These are phyloP conservation scores for Mus caroli DNA, from an alignment of 2,797 vertebrate species.

Conservation along the genomic window DNA sequence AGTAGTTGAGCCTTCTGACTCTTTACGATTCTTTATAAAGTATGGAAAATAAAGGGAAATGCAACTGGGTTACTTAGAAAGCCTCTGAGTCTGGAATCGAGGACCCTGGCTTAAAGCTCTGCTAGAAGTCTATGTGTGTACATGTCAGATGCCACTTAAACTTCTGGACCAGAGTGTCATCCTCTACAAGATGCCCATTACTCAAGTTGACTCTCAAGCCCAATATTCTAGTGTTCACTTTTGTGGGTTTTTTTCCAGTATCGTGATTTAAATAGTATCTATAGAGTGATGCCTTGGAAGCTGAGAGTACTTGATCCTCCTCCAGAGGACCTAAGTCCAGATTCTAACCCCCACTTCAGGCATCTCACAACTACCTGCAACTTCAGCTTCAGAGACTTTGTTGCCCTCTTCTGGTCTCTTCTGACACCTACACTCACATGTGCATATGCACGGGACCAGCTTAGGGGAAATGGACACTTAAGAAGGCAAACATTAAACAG, in stretches of 20 bases:
- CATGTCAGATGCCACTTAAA: background rate
- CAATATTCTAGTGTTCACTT: constrained; percentile 12
- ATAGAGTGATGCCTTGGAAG: background rate
- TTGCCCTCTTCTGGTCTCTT: background rate
- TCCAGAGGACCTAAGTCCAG: background rate
- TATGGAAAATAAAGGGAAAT: background rate
- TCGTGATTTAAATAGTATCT: constrained; percentile 10
- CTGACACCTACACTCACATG: background rate
- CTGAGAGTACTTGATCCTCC: background rate
- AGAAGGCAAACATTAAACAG: background rate
- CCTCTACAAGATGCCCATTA: background rate
- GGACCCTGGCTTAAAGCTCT: background rate
- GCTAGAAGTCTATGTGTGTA: background rate
- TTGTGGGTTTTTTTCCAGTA: background rate
- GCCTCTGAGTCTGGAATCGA: background rate
- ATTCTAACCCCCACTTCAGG: background rate
- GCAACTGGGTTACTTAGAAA: background rate
- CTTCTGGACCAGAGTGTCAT: background rate
- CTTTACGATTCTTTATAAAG: constrained; percentile 26
- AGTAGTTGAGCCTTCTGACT: background rate
- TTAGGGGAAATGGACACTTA: background rate
- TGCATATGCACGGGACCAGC: background rate
- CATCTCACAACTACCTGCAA: background rate
- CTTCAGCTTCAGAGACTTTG: background rate
- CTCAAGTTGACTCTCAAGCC: background rate